A percentile compares a stretch with the other conserved stretches of the same genome.
Evolutionary conservation across 2,797 vertebrate genomes (phyloP).

Genomic region (Sphenodon punctatus): DNA sequence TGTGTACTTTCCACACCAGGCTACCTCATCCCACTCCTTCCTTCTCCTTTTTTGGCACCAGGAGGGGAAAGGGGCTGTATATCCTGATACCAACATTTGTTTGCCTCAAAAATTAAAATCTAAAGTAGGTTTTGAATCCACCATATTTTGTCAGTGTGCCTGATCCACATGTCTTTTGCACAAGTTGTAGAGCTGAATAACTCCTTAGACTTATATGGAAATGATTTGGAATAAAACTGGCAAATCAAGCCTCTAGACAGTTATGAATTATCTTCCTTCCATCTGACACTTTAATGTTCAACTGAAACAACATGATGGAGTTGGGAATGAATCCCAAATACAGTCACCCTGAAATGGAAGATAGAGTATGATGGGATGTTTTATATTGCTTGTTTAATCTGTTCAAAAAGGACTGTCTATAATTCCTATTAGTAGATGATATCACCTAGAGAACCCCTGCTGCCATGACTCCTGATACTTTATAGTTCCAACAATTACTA

Average conservation of each 20-base stretch:
- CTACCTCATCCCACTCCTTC: accelerated
- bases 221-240: not conserved
- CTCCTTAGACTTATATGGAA: not conserved
- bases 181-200: not conserved
- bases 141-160: slow-evolving; percentile 25
- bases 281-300: slow-evolving; percentile 7
- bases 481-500: not conserved
- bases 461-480: not conserved
- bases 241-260: slow-evolving; percentile 10
- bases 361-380: slow-evolving; percentile 6
- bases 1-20: too few species aligned
- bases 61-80: not conserved
- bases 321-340: slow-evolving; percentile 30
- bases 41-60: not conserved
- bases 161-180: slow-evolving; percentile 24
- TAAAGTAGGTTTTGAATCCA: not conserved
- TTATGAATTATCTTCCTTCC: slow-evolving; percentile 33
- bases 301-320: not conserved
- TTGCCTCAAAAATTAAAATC: not conserved
- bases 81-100: not conserved
- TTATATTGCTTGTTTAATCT: not conserved
- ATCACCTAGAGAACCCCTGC: not conserved
- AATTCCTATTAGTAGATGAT: not conserved
- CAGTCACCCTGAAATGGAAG: slow-evolving; percentile 14
- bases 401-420: not conserved